Percentiles rank a stretch among this genome's conserved stretches.
These are phyloP conservation scores for Adelges cooleyi DNA, from an alignment of 1,140 invertebrate species.

Conservation along the genomic window DNA sequence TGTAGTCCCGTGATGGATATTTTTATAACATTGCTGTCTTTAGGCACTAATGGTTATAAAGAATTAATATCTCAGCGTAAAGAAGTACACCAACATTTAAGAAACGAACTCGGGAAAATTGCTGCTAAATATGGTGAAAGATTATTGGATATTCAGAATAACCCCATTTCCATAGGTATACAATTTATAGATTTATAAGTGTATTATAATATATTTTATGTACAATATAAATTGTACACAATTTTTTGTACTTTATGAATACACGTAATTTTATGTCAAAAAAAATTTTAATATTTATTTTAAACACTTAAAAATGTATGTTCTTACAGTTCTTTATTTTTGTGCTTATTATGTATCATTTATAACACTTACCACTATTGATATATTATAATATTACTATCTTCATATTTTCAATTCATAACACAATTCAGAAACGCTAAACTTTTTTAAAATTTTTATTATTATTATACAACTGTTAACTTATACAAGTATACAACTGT, in stretches of 20 bases:
- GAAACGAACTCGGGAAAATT: constrained; percentile 47
- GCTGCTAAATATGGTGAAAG: constrained; percentile 51
- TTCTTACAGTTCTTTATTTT: too few species aligned
- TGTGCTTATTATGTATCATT: too few species aligned
- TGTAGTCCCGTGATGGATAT: constrained; percentile 61
- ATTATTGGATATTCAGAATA: constrained; percentile 53
- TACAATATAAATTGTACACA: background rate
- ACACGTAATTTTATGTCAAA: background rate
- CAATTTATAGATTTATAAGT: constrained; percentile 29
- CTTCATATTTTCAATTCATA: too few species aligned
- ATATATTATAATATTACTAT: too few species aligned
- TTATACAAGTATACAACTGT: too few species aligned
- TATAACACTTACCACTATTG: too few species aligned
- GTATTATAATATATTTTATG: too few species aligned
- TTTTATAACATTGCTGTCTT: constrained; percentile 65
- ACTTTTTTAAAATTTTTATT: too few species aligned
- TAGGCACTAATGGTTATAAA: constrained; percentile 58
- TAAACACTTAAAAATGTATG: too few species aligned
- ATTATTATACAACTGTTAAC: too few species aligned
- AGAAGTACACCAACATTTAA: constrained; percentile 54
- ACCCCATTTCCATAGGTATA: constrained; percentile 68
- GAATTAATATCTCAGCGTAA: constrained; percentile 52
- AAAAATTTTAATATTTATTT: too few species aligned
- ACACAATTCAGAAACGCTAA: too few species aligned
- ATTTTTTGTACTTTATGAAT: background rate